A percentile compares a stretch with the other conserved stretches of the same genome.
phyloP scores from a whole-genome alignment of 1,140 invertebrate species.

The Pteromalus puparum region DNA sequence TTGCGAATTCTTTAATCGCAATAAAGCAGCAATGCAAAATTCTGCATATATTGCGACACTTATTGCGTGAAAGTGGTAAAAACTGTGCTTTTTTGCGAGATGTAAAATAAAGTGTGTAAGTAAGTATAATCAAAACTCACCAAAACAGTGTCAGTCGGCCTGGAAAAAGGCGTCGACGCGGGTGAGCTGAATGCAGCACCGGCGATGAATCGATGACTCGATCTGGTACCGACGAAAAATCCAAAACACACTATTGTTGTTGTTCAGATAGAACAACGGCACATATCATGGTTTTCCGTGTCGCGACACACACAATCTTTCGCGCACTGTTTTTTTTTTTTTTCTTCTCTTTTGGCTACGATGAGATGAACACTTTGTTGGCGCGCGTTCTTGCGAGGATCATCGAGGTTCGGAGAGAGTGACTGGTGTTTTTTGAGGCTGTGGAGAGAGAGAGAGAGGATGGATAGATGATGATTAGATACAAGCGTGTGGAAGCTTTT shows the following conservation, averaged over 20 bases:
- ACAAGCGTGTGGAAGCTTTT: background rate
- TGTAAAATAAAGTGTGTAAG: background rate
- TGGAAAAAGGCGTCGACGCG: background rate
- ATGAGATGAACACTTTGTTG: background rate
- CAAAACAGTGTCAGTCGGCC: background rate
- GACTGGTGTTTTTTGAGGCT: background rate
- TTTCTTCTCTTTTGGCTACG: background rate
- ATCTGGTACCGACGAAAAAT: too few species aligned
- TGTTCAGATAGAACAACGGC: background rate
- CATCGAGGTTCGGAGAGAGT: background rate
- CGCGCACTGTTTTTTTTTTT: conserved; percentile 15
- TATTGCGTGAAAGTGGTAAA: too few species aligned
- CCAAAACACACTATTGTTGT: background rate
- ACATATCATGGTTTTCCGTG: background rate
- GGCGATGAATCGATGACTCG: background rate
- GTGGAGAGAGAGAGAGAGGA: background rate
- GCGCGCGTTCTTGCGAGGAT: background rate
- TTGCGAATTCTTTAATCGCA: too few species aligned
- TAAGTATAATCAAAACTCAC: conserved; percentile 1
- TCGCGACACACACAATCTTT: background rate
- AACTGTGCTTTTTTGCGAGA: too few species aligned
- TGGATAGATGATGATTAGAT: background rate
- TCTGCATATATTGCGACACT: too few species aligned
- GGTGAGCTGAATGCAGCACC: conserved; percentile 15
- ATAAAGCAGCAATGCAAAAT: too few species aligned